phyloP scores from a whole-genome alignment of 92 coral and sea anemone genomes.

The Palythoa grandis region DNA sequence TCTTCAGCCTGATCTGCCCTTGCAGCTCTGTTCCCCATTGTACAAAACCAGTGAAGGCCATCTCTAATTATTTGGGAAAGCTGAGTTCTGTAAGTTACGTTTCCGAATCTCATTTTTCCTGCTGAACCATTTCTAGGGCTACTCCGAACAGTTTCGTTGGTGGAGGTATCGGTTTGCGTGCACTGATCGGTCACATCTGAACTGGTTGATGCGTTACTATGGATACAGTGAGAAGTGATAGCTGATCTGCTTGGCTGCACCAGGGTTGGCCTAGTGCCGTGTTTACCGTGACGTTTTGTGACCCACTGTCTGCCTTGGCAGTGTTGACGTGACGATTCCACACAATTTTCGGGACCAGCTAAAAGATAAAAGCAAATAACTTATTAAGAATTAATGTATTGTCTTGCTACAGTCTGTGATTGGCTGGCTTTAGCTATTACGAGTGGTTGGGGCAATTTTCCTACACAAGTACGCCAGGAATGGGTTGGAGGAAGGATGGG shows the following conservation, averaged over 20 bases:
- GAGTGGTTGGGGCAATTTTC: no score
- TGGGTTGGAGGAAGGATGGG: no score
- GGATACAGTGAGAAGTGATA: background rate
- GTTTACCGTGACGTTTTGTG: background rate
- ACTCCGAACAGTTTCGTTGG: background rate
- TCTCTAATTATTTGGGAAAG: slow-evolving; percentile 36
- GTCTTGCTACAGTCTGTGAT: no score
- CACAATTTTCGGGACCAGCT: background rate
- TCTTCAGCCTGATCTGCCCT: background rate
- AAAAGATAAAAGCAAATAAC: background rate
- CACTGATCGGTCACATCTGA: background rate
- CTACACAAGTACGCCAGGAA: no score
- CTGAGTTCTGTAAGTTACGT: slow-evolving; percentile 25
- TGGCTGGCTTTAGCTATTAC: no score
- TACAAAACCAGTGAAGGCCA: slow-evolving; percentile 36
- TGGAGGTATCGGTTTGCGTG: slow-evolving; percentile 4
- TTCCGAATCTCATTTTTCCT: slow-evolving; percentile 1
- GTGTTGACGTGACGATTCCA: background rate
- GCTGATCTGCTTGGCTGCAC: background rate
- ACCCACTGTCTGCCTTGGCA: background rate
- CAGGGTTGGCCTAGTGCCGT: background rate
- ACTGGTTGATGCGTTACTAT: background rate
- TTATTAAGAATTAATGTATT: background rate
- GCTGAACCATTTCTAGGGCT: background rate
- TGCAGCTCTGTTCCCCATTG: slow-evolving; percentile 22